Evolutionary conservation across 2,797 vertebrate genomes (phyloP).

Genomic region (Selene dorsalis): DNA sequence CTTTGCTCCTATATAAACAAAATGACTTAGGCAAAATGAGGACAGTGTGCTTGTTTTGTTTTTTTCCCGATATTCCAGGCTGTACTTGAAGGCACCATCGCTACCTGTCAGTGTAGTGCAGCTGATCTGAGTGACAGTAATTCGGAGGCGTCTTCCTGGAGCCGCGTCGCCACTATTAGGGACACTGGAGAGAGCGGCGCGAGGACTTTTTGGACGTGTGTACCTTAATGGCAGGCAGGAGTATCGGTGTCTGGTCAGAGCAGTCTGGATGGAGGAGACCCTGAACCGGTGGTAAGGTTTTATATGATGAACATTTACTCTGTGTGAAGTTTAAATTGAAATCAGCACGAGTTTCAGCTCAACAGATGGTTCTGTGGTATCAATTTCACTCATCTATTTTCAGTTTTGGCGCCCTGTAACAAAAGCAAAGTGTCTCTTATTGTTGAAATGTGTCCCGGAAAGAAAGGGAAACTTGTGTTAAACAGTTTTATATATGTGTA

Average conservation of each 20-base stretch:
- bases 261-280: conserved; percentile 54
- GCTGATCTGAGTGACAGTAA: conserved; percentile 62
- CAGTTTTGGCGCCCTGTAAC: background rate
- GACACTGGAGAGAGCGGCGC: background rate
- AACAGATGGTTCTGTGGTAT: background rate
- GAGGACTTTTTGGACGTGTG: too few relatives aligned
- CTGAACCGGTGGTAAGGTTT: conserved; percentile 38
- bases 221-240: background rate
- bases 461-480: background rate
- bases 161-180: accelerated
- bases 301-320: background rate
- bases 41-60: background rate
- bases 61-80: conserved; percentile 3
- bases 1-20: background rate
- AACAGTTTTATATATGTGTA: background rate
- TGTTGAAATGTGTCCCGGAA: background rate
- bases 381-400: background rate
- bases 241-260: background rate
- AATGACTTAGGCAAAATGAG: background rate
- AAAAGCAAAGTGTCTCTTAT: background rate
- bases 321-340: background rate
- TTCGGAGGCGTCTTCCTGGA: conserved; percentile 30
- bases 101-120: conserved; percentile 48
- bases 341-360: background rate
- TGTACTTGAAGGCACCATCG: conserved; percentile 37